Conservation (phyloP, 2,888 invertebrate genomes). For the Siphonodentalium dalli region DNA sequence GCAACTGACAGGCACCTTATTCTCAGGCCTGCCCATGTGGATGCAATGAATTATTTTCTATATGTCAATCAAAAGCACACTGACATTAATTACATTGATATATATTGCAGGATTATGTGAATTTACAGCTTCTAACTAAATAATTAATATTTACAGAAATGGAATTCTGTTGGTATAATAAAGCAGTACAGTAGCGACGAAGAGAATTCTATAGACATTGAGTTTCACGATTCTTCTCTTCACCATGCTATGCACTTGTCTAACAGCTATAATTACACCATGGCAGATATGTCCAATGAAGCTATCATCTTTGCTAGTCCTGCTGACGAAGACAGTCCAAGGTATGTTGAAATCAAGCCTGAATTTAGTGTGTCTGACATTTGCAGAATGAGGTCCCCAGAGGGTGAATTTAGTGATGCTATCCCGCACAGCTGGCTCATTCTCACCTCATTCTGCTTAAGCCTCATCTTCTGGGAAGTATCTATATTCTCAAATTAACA, state of each 20-base stretch:
- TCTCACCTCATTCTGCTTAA: no score
- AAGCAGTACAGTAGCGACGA: slow-evolving; percentile 79
- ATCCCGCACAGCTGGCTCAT: no score
- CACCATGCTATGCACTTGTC: slow-evolving; percentile 90
- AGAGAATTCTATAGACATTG: slow-evolving; percentile 87
- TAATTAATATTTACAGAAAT: slow-evolving; percentile 70
- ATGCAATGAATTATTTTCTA: background rate
- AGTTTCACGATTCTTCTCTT: slow-evolving; percentile 89
- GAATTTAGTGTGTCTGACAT: no score
- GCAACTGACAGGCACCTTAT: no score
- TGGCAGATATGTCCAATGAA: slow-evolving; percentile 84
- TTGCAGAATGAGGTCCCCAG: no score
- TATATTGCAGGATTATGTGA: background rate
- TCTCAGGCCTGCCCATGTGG: no score
- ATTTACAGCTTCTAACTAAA: no score
- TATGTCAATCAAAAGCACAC: background rate
- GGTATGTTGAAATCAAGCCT: slow-evolving; percentile 69
- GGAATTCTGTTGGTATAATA: slow-evolving; percentile 93
- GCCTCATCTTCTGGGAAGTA: no score
- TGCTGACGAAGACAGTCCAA: slow-evolving; percentile 68
- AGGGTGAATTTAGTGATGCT: no score
- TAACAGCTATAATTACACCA: slow-evolving; percentile 83
- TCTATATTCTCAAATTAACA: no score
- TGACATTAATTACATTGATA: no score
- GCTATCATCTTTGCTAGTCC: slow-evolving; percentile 80